phyloP scores from a whole-genome alignment of 2,888 invertebrate genomes.

The Deroplatys truncata region DNA sequence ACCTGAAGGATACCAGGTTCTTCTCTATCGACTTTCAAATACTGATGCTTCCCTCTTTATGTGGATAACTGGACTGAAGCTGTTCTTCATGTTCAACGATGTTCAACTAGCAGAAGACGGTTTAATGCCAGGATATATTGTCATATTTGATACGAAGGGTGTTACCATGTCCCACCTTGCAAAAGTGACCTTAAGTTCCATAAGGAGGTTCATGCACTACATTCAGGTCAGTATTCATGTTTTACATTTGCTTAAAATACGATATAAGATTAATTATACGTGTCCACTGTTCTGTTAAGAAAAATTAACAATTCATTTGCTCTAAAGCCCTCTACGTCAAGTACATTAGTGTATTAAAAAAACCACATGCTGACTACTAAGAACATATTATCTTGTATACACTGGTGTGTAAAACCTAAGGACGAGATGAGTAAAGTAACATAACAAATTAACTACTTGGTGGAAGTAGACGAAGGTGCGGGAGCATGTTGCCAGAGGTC shows the following conservation, averaged over 20 bases:
- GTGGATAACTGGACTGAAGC: slow-evolving; percentile 34
- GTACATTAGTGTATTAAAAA: no score
- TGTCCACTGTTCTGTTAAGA: no score
- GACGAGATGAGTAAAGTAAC: no score
- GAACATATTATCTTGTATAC: no score
- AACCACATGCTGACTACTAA: no score
- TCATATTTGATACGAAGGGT: slow-evolving; percentile 39
- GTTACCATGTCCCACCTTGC: slow-evolving; percentile 37
- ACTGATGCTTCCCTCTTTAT: slow-evolving; percentile 35
- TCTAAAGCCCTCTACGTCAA: no score
- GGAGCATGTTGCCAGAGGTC: no score
- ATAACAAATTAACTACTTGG: no score
- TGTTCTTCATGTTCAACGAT: slow-evolving; percentile 39
- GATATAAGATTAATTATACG: neutral
- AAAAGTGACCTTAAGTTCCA: slow-evolving; percentile 33
- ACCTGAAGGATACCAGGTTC: slow-evolving; percentile 36
- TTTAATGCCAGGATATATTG: slow-evolving; percentile 35
- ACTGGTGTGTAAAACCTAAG: no score
- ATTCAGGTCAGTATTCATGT: slow-evolving; percentile 35
- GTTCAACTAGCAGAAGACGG: slow-evolving; percentile 37
- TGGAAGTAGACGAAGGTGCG: no score
- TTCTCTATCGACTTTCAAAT: slow-evolving; percentile 37
- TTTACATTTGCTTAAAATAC: neutral
- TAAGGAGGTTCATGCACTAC: slow-evolving; percentile 38
- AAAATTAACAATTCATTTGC: no score